phyloP scores from a whole-genome alignment of 2,113 vertebrate species.

The Ptilonorhynchus violaceus region DNA sequence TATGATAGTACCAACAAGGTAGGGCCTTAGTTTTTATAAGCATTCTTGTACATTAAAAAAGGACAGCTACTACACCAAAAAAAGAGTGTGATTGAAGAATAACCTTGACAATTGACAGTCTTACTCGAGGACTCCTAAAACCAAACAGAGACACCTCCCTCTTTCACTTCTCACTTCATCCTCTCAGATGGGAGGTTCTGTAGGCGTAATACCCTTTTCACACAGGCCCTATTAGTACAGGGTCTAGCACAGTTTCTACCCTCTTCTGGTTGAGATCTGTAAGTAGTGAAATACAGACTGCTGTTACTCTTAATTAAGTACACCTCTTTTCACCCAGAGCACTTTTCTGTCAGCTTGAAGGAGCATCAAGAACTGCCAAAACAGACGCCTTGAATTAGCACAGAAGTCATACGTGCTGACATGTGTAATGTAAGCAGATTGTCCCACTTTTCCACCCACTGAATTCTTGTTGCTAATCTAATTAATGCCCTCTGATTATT shows the following conservation, averaged over 20 bases:
- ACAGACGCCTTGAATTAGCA: neutral
- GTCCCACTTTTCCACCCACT: slow-evolving; percentile 33
- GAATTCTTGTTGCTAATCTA: slow-evolving; percentile 15
- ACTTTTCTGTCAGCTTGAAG: neutral
- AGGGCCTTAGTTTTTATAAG: neutral
- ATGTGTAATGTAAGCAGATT: neutral
- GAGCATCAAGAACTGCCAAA: neutral
- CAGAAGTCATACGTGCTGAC: neutral
- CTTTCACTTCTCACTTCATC: neutral
- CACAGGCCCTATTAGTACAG: neutral
- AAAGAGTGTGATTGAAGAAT: neutral
- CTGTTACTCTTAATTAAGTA: neutral
- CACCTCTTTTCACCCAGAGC: neutral
- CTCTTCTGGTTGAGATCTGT: neutral
- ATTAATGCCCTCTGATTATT: neutral
- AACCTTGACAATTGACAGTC: neutral
- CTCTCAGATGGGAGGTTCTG: neutral
- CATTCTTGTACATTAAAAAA: neutral
- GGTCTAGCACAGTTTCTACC: neutral
- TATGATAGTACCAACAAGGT: neutral
- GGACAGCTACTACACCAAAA: neutral
- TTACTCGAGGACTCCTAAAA: neutral
- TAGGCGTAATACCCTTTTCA: neutral
- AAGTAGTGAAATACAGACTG: neutral
- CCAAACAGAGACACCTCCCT: neutral